Evolutionary conservation across 2,888 invertebrate genomes (phyloP).

Genomic region (Rhamphomyia laevipes): DNA sequence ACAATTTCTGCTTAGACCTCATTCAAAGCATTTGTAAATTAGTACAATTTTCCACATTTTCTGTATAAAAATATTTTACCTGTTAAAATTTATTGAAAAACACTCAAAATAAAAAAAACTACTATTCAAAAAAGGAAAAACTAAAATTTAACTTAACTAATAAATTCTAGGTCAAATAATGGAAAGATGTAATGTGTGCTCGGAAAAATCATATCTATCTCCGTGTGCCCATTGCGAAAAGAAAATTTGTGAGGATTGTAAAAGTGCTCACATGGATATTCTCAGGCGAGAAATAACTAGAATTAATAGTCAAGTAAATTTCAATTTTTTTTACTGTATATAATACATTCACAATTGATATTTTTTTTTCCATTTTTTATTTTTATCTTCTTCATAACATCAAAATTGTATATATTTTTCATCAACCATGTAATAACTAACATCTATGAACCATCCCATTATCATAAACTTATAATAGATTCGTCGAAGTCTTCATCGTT

Average conservation of each 20-base stretch:
- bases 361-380: neutral
- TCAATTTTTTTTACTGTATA: neutral
- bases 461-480: slow-evolving; percentile 39
- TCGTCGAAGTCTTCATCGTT: slow-evolving; percentile 73
- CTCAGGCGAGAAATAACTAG: slow-evolving; percentile 80
- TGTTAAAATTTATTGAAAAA: too few relatives aligned
- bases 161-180: slow-evolving; percentile 57
- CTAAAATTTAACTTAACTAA: neutral
- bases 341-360: neutral
- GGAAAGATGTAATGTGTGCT: slow-evolving; percentile 89
- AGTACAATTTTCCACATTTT: too few relatives aligned
- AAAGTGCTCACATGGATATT: slow-evolving; percentile 92
- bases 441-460: too few relatives aligned
- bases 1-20: too few relatives aligned
- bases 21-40: too few relatives aligned
- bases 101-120: too few relatives aligned
- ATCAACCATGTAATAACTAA: too few relatives aligned
- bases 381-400: neutral
- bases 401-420: too few relatives aligned
- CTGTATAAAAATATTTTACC: too few relatives aligned
- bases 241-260: slow-evolving; percentile 93
- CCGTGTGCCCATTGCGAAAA: slow-evolving; percentile 94
- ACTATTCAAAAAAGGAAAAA: neutral
- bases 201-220: slow-evolving; percentile 79
- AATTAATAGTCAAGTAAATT: slow-evolving; percentile 65